phyloP scores from a whole-genome alignment of 1,140 invertebrate genomes.

The Physella acuta region DNA sequence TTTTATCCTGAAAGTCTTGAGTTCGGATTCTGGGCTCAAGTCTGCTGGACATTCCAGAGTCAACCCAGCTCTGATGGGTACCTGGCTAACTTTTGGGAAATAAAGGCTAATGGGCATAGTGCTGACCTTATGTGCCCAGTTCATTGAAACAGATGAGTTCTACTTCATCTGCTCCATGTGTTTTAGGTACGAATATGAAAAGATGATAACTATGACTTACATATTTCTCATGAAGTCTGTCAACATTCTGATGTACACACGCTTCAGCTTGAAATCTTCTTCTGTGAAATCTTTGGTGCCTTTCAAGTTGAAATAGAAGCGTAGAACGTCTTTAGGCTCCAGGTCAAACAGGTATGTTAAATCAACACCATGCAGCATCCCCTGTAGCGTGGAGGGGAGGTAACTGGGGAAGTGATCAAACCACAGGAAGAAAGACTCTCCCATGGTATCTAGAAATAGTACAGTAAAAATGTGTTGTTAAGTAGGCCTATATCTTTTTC shows the following conservation, averaged over 20 bases:
- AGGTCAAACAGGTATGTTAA: constrained; percentile 5
- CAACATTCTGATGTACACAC: background rate
- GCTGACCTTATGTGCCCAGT: no score
- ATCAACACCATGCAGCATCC: constrained; percentile 1
- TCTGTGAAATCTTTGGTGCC: background rate
- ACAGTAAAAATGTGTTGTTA: no score
- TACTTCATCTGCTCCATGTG: no score
- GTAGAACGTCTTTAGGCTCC: background rate
- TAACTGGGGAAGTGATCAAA: constrained; percentile 2
- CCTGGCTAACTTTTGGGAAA: no score
- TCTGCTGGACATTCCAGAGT: no score
- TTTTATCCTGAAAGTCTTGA: no score
- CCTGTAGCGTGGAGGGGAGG: background rate
- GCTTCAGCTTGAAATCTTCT: constrained; percentile 1
- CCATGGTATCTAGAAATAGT: no score
- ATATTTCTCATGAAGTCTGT: background rate
- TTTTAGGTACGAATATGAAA: no score
- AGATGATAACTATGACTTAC: no score
- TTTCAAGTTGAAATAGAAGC: background rate
- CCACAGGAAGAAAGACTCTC: constrained; percentile 5
- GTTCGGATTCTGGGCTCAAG: background rate
- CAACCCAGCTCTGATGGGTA: no score
- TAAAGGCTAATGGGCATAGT: background rate
- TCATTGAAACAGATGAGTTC: no score
- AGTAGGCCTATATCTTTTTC: no score